These are phyloP conservation scores for Borostomias antarcticus DNA, from an alignment of 2,797 vertebrate genomes.

Conservation along the genomic window DNA sequence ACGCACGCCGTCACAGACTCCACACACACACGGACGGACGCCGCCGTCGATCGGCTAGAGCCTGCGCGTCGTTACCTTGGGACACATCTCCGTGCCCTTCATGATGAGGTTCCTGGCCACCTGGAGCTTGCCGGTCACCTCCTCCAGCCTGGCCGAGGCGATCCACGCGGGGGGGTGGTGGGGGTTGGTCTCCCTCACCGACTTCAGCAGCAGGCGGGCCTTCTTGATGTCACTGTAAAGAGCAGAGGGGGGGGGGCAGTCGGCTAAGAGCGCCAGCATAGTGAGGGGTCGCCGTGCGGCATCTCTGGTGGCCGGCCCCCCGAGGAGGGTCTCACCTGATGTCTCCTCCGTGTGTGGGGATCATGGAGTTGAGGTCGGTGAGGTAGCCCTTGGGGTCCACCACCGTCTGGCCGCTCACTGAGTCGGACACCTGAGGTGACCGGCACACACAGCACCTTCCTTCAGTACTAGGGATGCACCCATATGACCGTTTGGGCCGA, in stretches of 20 bases:
- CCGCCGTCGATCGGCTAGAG: no score
- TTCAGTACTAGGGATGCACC: no score
- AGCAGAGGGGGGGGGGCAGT: no score
- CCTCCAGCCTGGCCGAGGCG: constrained; percentile 93
- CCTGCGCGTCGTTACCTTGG: constrained; percentile 80
- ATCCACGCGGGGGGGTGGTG: constrained; percentile 99
- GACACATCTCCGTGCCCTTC: constrained; percentile 99
- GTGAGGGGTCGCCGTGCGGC: background rate
- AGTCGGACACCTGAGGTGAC: constrained; percentile 95
- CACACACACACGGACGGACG: background rate
- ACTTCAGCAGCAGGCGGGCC: constrained; percentile 93
- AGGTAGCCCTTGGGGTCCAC: constrained; percentile 98
- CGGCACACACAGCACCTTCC: no score
- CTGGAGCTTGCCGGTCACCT: constrained; percentile 96
- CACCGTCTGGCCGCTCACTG: constrained; percentile 96
- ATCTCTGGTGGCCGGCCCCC: background rate
- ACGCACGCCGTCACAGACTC: background rate
- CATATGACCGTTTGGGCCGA: no score
- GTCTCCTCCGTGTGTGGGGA: constrained; percentile 96
- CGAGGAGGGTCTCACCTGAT: constrained; percentile 83
- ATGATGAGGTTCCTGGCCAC: constrained; percentile 97
- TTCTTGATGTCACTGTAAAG: constrained; percentile 93
- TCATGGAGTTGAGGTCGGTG: constrained; percentile 98
- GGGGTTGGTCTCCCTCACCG: constrained; percentile 96
- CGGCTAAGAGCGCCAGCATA: constrained; percentile 1